These are phyloP conservation scores for Cryptoblepharus egeriae DNA, from an alignment of 2,797 vertebrate genomes.

Conservation along the genomic window DNA sequence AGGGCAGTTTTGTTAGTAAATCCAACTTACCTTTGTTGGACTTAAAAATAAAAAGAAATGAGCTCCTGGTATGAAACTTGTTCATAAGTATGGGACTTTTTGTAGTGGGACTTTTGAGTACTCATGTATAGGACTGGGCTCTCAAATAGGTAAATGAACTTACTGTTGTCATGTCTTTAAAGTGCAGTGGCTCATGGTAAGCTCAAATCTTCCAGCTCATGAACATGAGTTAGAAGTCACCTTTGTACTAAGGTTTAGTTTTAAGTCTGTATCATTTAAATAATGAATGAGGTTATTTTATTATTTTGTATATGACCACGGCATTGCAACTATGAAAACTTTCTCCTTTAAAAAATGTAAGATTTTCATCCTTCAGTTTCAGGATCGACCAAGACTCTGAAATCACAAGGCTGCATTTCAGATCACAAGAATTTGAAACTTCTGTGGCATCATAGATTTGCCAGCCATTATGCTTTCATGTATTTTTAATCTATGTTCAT, in stretches of 20 bases:
- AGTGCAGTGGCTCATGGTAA: not conserved
- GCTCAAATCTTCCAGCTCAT: not conserved
- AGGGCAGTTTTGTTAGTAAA: too few species aligned
- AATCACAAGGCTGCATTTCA: not conserved
- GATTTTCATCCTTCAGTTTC: not conserved
- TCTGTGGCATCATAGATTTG: too few species aligned
- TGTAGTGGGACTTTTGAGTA: too few species aligned
- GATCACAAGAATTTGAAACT: not conserved
- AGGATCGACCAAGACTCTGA: not conserved
- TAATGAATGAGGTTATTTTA: conserved; percentile 13
- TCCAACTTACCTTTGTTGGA: too few species aligned
- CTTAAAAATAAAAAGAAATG: too few species aligned
- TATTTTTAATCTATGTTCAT: too few species aligned
- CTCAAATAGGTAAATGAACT: too few species aligned
- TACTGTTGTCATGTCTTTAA: conserved; percentile 18
- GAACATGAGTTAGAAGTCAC: conserved; percentile 12
- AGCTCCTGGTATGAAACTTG: too few species aligned
- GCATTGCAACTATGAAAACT: not conserved
- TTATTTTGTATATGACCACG: not conserved
- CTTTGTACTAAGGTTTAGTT: not conserved
- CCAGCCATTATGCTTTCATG: too few species aligned
- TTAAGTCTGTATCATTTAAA: not conserved
- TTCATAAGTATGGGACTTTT: too few species aligned
- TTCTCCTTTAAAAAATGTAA: not conserved
- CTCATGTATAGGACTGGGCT: too few species aligned